A percentile compares a stretch with the other conserved stretches of the same genome.
Conservation (phyloP, 2,888 invertebrate species). For the Erynnis tages region DNA sequence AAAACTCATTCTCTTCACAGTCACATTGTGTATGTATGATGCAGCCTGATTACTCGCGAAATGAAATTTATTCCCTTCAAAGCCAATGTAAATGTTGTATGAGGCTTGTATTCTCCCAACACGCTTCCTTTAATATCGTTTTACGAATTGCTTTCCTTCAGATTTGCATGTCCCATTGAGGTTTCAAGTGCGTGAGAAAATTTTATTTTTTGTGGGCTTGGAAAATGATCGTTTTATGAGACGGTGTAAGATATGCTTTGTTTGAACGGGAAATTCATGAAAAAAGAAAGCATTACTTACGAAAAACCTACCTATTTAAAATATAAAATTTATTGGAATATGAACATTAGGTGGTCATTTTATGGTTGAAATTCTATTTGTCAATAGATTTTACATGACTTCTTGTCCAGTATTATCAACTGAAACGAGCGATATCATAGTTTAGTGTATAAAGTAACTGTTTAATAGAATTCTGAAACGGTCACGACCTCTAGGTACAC, state of each 20-base stretch:
- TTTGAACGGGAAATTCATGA: too few species aligned
- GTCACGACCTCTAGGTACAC: slow-evolving; percentile 3
- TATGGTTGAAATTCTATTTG: too few species aligned
- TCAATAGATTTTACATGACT: too few species aligned
- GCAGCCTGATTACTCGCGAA: slow-evolving; percentile 40
- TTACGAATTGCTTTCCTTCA: slow-evolving; percentile 16
- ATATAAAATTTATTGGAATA: too few species aligned
- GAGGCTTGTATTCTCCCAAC: slow-evolving; percentile 10
- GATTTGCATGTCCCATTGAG: slow-evolving; percentile 15
- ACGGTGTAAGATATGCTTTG: too few species aligned
- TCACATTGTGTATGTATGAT: slow-evolving; percentile 51
- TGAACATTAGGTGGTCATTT: too few species aligned
- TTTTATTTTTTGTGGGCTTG: background rate
- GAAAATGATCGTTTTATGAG: background rate
- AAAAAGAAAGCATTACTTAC: too few species aligned
- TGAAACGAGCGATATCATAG: background rate
- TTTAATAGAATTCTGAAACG: slow-evolving; percentile 1
- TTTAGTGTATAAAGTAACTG: too few species aligned
- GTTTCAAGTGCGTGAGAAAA: slow-evolving; percentile 1
- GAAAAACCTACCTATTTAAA: too few species aligned
- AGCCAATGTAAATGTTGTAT: slow-evolving; percentile 26
- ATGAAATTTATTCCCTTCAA: slow-evolving; percentile 39
- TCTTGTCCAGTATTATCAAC: too few species aligned
- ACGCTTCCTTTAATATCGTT: slow-evolving; percentile 9
- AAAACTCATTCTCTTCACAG: slow-evolving; percentile 46